These are phyloP conservation scores for Phenacoccus solenopsis DNA, from an alignment of 1,140 invertebrate genomes.

Conservation along the genomic window DNA sequence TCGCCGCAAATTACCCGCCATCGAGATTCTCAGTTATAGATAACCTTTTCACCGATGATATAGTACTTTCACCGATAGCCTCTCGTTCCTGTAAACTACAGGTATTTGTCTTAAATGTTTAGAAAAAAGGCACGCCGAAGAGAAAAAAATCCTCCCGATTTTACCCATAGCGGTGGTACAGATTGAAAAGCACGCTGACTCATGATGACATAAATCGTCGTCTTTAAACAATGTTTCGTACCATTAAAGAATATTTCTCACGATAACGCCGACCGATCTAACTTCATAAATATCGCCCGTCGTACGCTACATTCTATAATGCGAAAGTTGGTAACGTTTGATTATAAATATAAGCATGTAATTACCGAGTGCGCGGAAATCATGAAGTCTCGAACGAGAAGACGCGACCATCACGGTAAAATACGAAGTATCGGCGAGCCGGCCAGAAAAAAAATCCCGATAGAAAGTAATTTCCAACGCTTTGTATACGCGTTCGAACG, in stretches of 20 bases:
- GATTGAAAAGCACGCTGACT: slow-evolving; percentile 1
- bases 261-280: background rate
- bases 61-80: background rate
- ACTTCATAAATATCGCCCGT: background rate
- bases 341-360: slow-evolving; percentile 18
- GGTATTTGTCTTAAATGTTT: background rate
- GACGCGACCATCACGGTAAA: background rate
- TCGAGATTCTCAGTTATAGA: no score
- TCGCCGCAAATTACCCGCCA: no score
- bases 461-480: slow-evolving; percentile 16
- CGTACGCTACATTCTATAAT: background rate
- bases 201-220: background rate
- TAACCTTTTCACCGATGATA: background rate
- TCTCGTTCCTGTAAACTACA: background rate
- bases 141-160: background rate
- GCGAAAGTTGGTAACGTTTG: slow-evolving; percentile 15
- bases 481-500: background rate
- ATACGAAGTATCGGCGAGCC: background rate
- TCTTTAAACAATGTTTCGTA: background rate
- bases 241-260: slow-evolving; percentile 5
- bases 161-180: no score
- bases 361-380: slow-evolving; percentile 10
- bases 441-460: background rate
- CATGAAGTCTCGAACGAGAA: background rate
- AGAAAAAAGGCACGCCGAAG: no score